A percentile compares a stretch with the other conserved stretches of the same genome.
These are phyloP conservation scores for Phalacrocorax aristotelis DNA, from an alignment of 2,113 vertebrate genomes.

Conservation along the genomic window DNA sequence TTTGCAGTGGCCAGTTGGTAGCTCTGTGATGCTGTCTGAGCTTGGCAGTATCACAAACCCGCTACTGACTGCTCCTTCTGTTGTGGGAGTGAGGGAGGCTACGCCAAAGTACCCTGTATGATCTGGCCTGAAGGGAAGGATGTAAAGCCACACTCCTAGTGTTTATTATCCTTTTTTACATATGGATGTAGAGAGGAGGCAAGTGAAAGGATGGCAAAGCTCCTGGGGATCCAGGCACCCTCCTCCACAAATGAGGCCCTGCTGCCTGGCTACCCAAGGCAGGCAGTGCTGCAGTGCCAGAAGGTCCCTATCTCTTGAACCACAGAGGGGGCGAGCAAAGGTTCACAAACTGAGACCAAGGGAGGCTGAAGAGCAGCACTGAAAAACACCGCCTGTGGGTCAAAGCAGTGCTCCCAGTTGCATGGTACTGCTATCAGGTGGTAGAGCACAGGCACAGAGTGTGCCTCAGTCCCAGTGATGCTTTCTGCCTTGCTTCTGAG, in stretches of 20 bases:
- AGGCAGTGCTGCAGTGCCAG: neutral
- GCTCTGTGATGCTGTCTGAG: neutral
- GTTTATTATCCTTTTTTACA: neutral
- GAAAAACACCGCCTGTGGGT: neutral
- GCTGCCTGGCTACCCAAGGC: neutral
- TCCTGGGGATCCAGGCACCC: neutral
- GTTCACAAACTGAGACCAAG: neutral
- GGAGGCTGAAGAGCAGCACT: neutral
- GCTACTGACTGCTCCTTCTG: neutral
- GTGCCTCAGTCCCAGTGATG: accelerated
- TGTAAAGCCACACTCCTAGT: neutral
- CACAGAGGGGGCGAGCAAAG: accelerated
- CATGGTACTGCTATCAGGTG: too few species aligned
- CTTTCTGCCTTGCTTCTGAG: neutral
- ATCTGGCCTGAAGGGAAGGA: neutral
- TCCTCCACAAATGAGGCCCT: neutral
- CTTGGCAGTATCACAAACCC: neutral
- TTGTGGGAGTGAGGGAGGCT: neutral
- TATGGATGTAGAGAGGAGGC: neutral
- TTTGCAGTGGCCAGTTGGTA: neutral
- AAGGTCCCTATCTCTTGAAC: neutral
- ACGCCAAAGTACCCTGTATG: accelerated
- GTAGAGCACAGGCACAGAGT: neutral
- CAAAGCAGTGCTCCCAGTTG: neutral
- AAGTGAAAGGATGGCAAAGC: neutral